Evolutionary conservation across 2,113 vertebrate genomes (phyloP), one percentile per base, ranked within the genome.

Genomic region (Phycodurus eques): DNA sequence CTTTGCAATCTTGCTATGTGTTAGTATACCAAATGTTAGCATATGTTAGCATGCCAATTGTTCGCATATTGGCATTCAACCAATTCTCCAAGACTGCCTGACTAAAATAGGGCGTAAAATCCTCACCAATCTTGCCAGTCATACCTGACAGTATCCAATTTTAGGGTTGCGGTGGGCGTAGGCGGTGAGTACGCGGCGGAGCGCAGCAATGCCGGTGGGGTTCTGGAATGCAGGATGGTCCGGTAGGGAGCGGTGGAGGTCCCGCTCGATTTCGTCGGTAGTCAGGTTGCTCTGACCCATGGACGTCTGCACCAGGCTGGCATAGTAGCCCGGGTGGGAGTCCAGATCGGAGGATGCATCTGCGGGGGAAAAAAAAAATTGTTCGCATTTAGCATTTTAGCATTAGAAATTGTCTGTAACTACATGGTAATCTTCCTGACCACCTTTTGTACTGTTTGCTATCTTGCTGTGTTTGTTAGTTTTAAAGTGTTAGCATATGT

Each of bases 91-190:
- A 3, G 35, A 39, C 35, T 39, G 35, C 35, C 35, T 39, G 35
- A 39, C 35, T 39, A 39, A 39, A 39, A 39, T 39, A 39, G 35
- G 35, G 4, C 35, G 12, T n/a, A 15, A 62, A 47, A 7, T 5
- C 49, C 14, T 51, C 49, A 51, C 17, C 17, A 6, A 20, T 19
- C 15, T 51, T 8, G 8, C 17, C 1, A 3, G 11, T 22, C 12
- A 13, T 79, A 96, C 97, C 96, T 99, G 98, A 85, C 98, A 99
- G 92, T 99, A 99, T 53, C 98, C 97, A 15, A 99, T 99, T 82
- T 91, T 94, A n/a, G 98, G 97, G 90, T 99, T 99, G 75, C 95
- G 94, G 84, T 96, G 92, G 0, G 98, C 98, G 0, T 99, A 99
- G 0, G 98, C 95, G 0, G 96, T 99, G 72, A 99, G 94, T 42